These are phyloP conservation scores for Misgurnus anguillicaudatus DNA, from an alignment of 2,113 vertebrate species.

Conservation along the genomic window DNA sequence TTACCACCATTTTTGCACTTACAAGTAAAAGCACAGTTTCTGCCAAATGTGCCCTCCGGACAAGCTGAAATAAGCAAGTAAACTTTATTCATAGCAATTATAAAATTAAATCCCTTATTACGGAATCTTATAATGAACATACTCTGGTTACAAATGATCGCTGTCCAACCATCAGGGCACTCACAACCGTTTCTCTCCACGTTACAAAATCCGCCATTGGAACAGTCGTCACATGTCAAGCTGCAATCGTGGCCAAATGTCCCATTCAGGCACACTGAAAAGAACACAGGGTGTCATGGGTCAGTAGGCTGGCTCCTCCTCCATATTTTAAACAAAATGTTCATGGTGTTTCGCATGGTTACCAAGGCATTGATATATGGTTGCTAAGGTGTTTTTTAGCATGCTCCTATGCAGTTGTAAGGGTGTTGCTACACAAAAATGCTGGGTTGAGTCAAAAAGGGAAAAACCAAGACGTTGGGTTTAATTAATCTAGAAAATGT, in stretches of 20 bases:
- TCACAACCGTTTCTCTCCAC: constrained; percentile 75
- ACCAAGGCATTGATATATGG: too few species aligned
- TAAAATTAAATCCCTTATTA: neutral
- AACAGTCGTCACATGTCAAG: constrained; percentile 88
- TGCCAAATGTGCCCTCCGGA: constrained; percentile 79
- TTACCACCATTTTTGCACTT: constrained; percentile 87
- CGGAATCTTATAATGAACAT: constrained; percentile 58
- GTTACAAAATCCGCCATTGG: constrained; percentile 79
- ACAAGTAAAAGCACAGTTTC: constrained; percentile 86
- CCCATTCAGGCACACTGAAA: constrained; percentile 78
- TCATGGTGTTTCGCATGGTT: too few species aligned
- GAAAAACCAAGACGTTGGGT: too few species aligned
- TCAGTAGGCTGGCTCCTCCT: neutral
- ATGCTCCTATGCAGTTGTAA: too few species aligned
- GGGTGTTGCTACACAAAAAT: too few species aligned
- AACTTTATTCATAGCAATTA: neutral
- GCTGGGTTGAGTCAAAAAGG: too few species aligned
- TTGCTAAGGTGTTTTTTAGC: too few species aligned
- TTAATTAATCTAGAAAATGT: too few species aligned
- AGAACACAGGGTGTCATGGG: neutral
- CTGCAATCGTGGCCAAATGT: constrained; percentile 92
- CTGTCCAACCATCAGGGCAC: constrained; percentile 84
- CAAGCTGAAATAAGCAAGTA: constrained; percentile 77
- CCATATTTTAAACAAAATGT: too few species aligned
- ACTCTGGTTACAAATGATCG: constrained; percentile 91